Evolutionary conservation across 1,140 invertebrate genomes (phyloP), one percentile per base, ranked within the genome.

Genomic region (Zaprionus camerounensis): DNA sequence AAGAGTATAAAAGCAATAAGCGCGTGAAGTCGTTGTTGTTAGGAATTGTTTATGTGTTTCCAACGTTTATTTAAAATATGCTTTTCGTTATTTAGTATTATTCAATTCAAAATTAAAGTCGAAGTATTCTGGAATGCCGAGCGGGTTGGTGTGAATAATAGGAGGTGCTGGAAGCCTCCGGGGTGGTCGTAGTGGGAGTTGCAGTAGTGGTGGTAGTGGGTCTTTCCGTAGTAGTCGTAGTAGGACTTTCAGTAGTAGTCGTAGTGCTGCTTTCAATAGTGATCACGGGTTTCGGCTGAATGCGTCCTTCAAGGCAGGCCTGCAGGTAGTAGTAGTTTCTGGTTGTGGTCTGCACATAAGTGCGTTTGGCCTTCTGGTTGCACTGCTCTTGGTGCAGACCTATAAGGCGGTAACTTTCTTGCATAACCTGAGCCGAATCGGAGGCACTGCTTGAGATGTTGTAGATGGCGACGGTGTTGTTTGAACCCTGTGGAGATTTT

Each of bases 391-490:
- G 80, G 9, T 78, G 66, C 26, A 92, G 57, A 31, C 91, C 86
- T 26, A 92, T 76, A n/a, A 85, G 64, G 13, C 86, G 91, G 62
- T 91, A 91, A 17, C 87, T 81, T 38, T 92, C 91, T 56, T 85
- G 81, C 71, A 91, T 49, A 24, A 88, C n/a, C 5, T 57, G 78
- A 5, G 81, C 71, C 3, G 82, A 76, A 24, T 92, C 91, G 0
- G 91, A 78, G 46, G 91, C 86, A 70, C 92, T 92, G 12, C 91
- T 86, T 9, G 91, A 92, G 20, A 92, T 92, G 69, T 77, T 80
- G 58, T 92, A 92, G 0, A 78, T 82, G 34, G 77, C 24, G n/a
- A 91, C 75, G 4, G 91, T 92, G 58, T 91, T 92, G 57, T 92
- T 91, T 4, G 83, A 80, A n/a, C 91, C 91, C 91, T 92, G n/a